Evolutionary conservation across 2,113 vertebrate genomes (phyloP), one percentile per base, ranked within the genome.

Genomic region (Peromyscus polionotus): DNA sequence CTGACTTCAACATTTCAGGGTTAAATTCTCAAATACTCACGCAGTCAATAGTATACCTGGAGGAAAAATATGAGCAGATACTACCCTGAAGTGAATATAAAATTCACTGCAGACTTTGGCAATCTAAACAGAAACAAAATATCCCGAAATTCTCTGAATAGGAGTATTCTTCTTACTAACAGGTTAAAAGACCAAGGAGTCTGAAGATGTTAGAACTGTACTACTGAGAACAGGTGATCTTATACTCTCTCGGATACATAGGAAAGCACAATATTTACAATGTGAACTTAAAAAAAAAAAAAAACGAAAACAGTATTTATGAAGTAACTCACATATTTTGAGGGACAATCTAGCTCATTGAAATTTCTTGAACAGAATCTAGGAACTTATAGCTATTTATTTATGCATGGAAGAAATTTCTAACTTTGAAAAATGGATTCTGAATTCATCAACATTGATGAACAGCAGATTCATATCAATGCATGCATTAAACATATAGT

Each of bases 1-100:
- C 88, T 95, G 12, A 77, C 7, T 28, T 72, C 93, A 89, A 65
- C 24, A 26, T 61, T 87, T 92, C 83, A 96, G 92, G 68, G 73
- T 67, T 13, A 84, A 93, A 68, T 8, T 26, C 96, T 36, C 19
- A 77, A 84, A 7, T 0, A 57, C 24, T 97, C 75, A 59, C 33
- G 7, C 11, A 31, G 81, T 87, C n/a, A 91, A 6, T 45, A 80
- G 87, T 1, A 33, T 3, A 65, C 12, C 57, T 72, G 48, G 0
- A 70, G 70, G 77, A 77, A 79, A 26, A 86, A 61, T 86, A 94
- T 36, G 22, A 68, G 81, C 24, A 63, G 90, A 72, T 70, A 88
- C 86, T 93, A 57, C 17, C 90, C 75, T 84, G 85, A 94, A 97
- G 70, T 97, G 68, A 94, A 98, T 95, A 17, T 11, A n/a, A 98